phyloP scores from a whole-genome alignment of 30 jellyfish, hydroid and myxozoan species.

The Rhopilema esculentum region DNA sequence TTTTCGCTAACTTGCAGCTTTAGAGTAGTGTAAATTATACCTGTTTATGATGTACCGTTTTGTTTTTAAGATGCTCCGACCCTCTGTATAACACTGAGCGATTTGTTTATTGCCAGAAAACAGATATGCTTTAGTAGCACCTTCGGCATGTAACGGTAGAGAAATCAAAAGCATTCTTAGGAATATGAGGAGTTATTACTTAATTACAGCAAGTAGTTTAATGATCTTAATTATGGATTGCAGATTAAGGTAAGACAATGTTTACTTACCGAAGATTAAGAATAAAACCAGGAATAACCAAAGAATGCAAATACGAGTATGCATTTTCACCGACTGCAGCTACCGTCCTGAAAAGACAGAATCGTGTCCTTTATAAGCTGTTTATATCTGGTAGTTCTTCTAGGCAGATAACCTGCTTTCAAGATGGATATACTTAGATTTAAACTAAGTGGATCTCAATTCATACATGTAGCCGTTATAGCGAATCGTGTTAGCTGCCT shows the following conservation, averaged over 20 bases:
- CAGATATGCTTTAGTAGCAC: not conserved
- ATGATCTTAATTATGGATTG: not conserved
- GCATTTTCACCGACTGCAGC: slow-evolving; percentile 13
- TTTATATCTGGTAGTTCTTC: not conserved
- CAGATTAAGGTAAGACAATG: not conserved
- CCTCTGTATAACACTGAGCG: not conserved
- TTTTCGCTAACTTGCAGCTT: not conserved
- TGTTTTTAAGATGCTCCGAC: not conserved
- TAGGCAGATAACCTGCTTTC: not conserved
- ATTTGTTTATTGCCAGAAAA: not conserved
- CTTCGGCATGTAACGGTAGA: not conserved
- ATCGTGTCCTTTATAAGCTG: not conserved
- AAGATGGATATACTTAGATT: no score
- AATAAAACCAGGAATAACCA: slow-evolving; percentile 5
- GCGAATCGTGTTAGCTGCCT: not conserved
- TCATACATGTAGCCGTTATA: not conserved
- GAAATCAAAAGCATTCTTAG: not conserved
- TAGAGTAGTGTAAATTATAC: not conserved
- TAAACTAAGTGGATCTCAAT: not conserved
- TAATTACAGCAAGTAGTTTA: not conserved
- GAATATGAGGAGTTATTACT: not conserved
- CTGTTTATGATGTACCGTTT: not conserved
- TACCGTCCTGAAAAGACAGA: not conserved
- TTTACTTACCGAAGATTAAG: slow-evolving; percentile 4
- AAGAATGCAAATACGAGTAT: not conserved